Evolutionary conservation across 2,797 vertebrate species (phyloP).

Genomic region (Limnodromus scolopaceus): DNA sequence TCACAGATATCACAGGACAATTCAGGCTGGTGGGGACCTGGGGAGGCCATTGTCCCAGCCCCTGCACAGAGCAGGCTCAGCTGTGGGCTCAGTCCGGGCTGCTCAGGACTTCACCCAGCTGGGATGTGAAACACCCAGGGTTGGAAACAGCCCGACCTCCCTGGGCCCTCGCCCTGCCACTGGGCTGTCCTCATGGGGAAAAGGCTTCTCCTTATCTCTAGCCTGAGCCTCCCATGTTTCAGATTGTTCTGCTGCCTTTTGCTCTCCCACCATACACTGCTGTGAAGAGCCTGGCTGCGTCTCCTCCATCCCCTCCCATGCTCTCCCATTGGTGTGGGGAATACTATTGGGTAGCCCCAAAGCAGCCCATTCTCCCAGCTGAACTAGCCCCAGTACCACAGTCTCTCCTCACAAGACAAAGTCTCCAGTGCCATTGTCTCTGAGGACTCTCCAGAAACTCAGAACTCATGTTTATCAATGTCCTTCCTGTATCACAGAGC

Average conservation of each 20-base stretch:
- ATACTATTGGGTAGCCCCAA: background rate
- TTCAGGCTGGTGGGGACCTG: background rate
- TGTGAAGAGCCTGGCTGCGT: accelerated
- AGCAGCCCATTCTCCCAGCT: background rate
- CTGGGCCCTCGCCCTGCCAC: accelerated
- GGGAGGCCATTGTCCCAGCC: no score
- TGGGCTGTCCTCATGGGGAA: no score
- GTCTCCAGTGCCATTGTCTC: accelerated
- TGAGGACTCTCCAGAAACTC: accelerated
- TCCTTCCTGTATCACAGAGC: background rate
- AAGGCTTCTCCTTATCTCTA: background rate
- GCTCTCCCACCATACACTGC: accelerated
- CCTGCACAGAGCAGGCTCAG: background rate
- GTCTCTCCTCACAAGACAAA: background rate
- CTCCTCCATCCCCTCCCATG: background rate
- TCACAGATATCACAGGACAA: background rate
- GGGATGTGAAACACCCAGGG: accelerated
- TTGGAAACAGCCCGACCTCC: no score
- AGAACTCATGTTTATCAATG: background rate
- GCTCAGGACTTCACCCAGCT: background rate
- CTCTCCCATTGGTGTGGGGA: accelerated
- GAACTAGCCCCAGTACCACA: accelerated
- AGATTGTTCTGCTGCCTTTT: background rate
- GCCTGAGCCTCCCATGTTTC: no score
- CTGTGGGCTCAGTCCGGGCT: accelerated